These are phyloP conservation scores for Tyria jacobaeae DNA, from an alignment of 2,888 invertebrate species.

Conservation along the genomic window DNA sequence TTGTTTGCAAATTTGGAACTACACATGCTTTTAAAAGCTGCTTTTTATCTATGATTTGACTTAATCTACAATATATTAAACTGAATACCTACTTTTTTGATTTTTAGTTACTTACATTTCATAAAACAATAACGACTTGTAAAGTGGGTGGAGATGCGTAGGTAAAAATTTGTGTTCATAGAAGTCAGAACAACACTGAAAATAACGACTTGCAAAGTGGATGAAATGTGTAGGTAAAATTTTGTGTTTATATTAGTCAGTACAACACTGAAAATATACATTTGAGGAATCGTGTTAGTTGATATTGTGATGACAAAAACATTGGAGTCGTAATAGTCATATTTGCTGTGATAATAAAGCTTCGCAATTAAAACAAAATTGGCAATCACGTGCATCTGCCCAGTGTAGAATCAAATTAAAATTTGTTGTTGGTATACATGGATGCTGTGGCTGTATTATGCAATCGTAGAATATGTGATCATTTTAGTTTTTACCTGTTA, in stretches of 20 bases:
- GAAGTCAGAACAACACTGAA: slow-evolving; percentile 46
- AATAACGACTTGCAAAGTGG: slow-evolving; percentile 52
- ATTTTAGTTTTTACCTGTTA: slow-evolving; percentile 42
- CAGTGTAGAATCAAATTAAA: slow-evolving; percentile 50
- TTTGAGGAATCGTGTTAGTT: slow-evolving; percentile 46
- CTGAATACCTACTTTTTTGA: slow-evolving; percentile 21
- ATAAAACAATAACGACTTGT: slow-evolving; percentile 23
- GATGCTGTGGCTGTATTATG: slow-evolving; percentile 44
- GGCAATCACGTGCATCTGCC: slow-evolving; percentile 68
- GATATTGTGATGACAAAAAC: slow-evolving; percentile 50
- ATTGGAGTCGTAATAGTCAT: slow-evolving; percentile 53
- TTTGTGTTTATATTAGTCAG: slow-evolving; percentile 51
- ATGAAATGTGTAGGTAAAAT: slow-evolving; percentile 51
- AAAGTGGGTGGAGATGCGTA: slow-evolving; percentile 58
- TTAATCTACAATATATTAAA: slow-evolving; percentile 31
- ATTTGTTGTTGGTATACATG: slow-evolving; percentile 43
- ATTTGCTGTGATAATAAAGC: slow-evolving; percentile 63
- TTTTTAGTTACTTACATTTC: slow-evolving; percentile 11
- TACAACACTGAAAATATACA: slow-evolving; percentile 51
- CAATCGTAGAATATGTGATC: slow-evolving; percentile 41
- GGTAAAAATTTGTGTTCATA: slow-evolving; percentile 52
- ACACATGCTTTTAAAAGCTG: slow-evolving; percentile 73
- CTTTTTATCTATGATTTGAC: slow-evolving; percentile 43
- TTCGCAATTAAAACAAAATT: slow-evolving; percentile 60
- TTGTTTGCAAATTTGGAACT: slow-evolving; percentile 48